Base-by-base conservation (phyloP, 2,113 vertebrate species). In the Parus major region DNA sequence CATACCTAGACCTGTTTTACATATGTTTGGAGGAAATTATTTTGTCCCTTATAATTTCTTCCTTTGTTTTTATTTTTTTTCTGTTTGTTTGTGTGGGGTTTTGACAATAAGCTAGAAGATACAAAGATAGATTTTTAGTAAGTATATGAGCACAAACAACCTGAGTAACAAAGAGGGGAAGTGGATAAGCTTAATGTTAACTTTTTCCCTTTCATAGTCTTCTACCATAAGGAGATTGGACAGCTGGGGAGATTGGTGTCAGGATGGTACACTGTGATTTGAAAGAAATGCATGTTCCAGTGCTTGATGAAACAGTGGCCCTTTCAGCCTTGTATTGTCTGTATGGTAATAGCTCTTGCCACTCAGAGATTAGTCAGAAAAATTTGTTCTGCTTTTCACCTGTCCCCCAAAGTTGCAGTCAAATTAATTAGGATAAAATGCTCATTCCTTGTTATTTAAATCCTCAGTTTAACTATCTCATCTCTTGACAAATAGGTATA, bases 401-500 rank as follows among this genome's bases (percentile, higher is more conserved):
- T 85, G 25, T 90, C 86, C 82, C 60, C 55, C 86, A 93, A 96
- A 96, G 72, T 93, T 96, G 77, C 94, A 93, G 96, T 94, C 92
- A 96, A 95, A 97, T 80, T 97, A 97, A 97, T 98, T 96, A 97
- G 97, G 94, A 95, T 93, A 86, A 97, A 93, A 95, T 92, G 70
- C 82, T 97, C 82, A 93, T 96, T 96, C 91, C 82, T 96, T 96
- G 49, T 94, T 97, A 56, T 92, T 96, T 96, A 97, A 97, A 85
- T 86, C 36, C 70, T 73, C 66, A 55, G 75, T 96, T 97, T 97
- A 97, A 85, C 44, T 70, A 93, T 96, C 91, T 92, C 78, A 85
- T 95, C 95, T 96, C 94, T 96, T 97, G 96, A 97, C 97, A 97
- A 97, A 97, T 97, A 96, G 88, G 94, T 93, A 47, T 98, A 98